Evolutionary conservation across 2,113 vertebrate species (phyloP), one percentile per base, ranked within the genome.

Genomic region (Chloropsis hardwickii): DNA sequence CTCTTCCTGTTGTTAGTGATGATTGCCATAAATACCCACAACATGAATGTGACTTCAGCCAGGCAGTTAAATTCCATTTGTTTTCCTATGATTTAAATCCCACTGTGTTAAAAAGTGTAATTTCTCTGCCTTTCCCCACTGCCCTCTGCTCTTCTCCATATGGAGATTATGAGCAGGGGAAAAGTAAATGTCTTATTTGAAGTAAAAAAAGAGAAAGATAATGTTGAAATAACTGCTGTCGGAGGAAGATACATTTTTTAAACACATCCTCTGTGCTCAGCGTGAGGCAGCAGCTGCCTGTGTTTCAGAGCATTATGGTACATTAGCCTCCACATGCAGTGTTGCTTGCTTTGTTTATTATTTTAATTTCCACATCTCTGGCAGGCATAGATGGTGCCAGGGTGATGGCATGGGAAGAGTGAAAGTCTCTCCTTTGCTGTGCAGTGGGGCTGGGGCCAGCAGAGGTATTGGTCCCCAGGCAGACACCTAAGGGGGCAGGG

Each of bases 141-240:
- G 5, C 67, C 60, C 83, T 74, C 71, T 61, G 40, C 37, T 92
- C 62, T 91, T 51, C 64, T 80, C 65, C 0, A 5, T 66, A 93
- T 94, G 92, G 45, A 97, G 94, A 88, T 97, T 85, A 80, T 85
- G 65, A 70, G 45, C 86, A 64, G 16, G 71, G 83, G 74, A 81
- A 72, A 97, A 97, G 77, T 61, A 97, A 96, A 89, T n/a, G 57
- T 53, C 72, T 95, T 96, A 91, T 95, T 48, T 88, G 64, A 88
- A 84, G 77, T 87, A 53, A 77, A 70, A 90, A 90, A 90, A 64
- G 48, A 35, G 53, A 80, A 95, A 92, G 73, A 78, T 54, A 80
- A 86, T 91, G 47, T 97, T 91, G 97, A 97, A 97, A 97, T 96
- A 97, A 96, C 92, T 96, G 85, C 81, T 95, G 60, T 94, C 18